Conservation (phyloP, 2,113 vertebrate species). For the Equus przewalskii region DNA sequence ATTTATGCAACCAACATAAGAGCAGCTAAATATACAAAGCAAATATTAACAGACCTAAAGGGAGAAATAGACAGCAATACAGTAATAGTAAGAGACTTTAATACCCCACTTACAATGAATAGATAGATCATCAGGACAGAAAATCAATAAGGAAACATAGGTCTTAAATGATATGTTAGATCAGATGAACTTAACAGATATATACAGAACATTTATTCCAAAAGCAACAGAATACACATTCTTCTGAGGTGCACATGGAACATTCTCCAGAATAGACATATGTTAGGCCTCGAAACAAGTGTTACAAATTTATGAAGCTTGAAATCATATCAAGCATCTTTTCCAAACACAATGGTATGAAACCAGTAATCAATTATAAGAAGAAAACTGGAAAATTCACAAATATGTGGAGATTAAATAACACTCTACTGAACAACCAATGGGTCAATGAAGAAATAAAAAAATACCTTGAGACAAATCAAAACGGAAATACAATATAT, state of each 20-base stretch:
- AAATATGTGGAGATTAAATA: background rate
- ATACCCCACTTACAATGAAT: background rate
- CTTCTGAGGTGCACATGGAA: background rate
- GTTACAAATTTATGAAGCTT: background rate
- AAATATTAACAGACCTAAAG: background rate
- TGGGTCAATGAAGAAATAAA: background rate
- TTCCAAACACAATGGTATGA: background rate
- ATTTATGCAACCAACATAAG: background rate
- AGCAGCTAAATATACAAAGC: background rate
- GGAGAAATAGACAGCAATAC: background rate
- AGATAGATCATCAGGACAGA: background rate
- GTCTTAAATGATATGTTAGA: background rate
- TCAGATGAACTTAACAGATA: background rate
- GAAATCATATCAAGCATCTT: background rate
- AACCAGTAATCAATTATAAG: background rate
- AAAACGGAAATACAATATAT: background rate
- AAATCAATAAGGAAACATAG: background rate
- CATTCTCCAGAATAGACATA: background rate
- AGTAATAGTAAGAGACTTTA: background rate
- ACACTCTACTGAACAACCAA: background rate
- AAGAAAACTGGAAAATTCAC: background rate
- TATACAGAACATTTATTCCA: background rate
- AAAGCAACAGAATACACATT: background rate
- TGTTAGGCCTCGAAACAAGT: background rate
- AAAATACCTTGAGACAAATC: background rate